phyloP scores from a whole-genome alignment of 23 tunicate genomes.

The Oikopleura dioica region DNA sequence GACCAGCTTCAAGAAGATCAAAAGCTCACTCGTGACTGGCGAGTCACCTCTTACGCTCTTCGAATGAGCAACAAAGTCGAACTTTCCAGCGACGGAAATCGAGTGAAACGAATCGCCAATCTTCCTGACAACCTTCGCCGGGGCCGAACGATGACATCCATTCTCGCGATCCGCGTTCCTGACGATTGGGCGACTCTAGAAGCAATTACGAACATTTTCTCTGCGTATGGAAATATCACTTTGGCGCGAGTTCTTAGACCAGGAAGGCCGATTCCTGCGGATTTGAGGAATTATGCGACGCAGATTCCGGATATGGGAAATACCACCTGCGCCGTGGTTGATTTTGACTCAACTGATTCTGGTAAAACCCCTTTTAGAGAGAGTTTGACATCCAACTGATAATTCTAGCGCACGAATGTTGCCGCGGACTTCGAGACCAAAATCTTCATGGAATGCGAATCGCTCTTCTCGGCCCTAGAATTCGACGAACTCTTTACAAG shows the following conservation, averaged over 20 bases:
- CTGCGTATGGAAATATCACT: conserved; percentile 8
- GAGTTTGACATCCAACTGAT: no score
- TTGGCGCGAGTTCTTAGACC: conserved; percentile 9
- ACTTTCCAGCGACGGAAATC: conserved; percentile 15
- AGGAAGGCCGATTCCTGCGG: not conserved
- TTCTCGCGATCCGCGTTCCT: conserved; percentile 3
- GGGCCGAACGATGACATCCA: conserved; percentile 12
- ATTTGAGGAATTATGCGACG: not conserved
- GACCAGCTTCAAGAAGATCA: conserved; percentile 3
- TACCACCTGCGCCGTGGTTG: conserved; percentile 4
- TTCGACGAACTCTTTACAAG: conserved; percentile 12
- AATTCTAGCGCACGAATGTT: conserved; percentile 10
- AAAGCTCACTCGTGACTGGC: conserved; percentile 18
- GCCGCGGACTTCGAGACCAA: not conserved
- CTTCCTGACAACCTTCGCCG: conserved; percentile 13
- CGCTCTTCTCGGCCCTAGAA: not conserved
- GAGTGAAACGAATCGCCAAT: conserved; percentile 16
- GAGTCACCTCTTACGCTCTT: conserved; percentile 20
- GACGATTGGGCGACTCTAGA: conserved; percentile 11
- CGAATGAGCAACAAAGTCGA: conserved; percentile 13
- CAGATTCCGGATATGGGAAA: conserved; percentile 10
- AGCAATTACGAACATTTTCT: conserved; percentile 10
- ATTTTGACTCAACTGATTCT: conserved; percentile 12
- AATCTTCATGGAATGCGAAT: conserved; percentile 8
- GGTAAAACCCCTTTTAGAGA: no score